These are phyloP conservation scores for Globicephala melas DNA, from an alignment of 2,113 vertebrate species.

Conservation along the genomic window DNA sequence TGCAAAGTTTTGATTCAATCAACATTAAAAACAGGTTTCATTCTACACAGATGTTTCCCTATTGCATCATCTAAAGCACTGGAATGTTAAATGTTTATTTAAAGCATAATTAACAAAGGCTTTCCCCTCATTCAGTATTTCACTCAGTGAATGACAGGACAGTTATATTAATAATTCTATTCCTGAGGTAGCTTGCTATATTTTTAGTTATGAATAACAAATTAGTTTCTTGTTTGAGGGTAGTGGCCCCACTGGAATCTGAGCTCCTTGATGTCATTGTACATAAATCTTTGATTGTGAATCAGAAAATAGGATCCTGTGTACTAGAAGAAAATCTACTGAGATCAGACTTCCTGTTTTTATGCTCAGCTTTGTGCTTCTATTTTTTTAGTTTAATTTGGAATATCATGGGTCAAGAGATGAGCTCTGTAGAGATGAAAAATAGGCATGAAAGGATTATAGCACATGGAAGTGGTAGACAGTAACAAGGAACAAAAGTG, in stretches of 20 bases:
- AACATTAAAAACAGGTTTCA: neutral
- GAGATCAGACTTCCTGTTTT: neutral
- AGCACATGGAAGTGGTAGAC: neutral
- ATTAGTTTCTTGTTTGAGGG: neutral
- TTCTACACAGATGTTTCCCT: neutral
- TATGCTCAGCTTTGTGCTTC: neutral
- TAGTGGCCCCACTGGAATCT: neutral
- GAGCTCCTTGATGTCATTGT: neutral
- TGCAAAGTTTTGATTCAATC: neutral
- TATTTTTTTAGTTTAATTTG: neutral
- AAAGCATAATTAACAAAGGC: neutral
- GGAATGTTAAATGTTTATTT: slow-evolving; percentile 49
- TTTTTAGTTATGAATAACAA: neutral
- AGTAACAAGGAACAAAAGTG: neutral
- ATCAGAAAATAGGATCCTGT: neutral
- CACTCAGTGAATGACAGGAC: neutral
- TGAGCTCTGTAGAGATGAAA: neutral
- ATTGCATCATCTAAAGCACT: neutral
- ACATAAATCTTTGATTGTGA: neutral
- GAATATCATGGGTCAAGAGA: neutral
- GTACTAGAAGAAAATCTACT: neutral
- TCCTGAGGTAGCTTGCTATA: neutral
- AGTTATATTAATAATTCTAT: neutral
- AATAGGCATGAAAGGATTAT: neutral
- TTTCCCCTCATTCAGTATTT: slow-evolving; percentile 26